Evolutionary conservation across 2,113 vertebrate species (phyloP).

Genomic region (Pelusios castaneus): DNA sequence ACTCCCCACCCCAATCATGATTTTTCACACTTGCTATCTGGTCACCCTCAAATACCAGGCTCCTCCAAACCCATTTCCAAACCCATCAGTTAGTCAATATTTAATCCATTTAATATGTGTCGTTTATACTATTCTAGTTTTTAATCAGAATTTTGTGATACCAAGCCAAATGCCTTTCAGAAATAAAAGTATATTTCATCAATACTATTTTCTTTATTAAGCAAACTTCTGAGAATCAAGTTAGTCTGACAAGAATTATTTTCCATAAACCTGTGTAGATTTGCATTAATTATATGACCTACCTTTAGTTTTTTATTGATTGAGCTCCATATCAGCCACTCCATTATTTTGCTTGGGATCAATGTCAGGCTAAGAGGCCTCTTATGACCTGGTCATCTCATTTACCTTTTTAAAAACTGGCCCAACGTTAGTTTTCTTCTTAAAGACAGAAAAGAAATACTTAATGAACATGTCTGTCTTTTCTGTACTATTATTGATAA

Average conservation of each 20-base stretch:
- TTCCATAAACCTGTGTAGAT: not conserved
- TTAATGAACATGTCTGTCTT: not conserved
- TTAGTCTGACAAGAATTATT: not conserved
- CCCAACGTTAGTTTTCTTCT: not conserved
- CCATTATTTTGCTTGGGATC: not conserved
- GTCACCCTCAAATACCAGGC: too few relatives aligned
- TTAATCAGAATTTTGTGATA: not conserved
- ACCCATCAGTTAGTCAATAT: not conserved
- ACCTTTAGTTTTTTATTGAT: not conserved
- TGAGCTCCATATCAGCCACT: not conserved
- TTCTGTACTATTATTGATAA: not conserved
- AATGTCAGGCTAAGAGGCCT: not conserved
- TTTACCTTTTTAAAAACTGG: not conserved
- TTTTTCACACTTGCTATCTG: too few relatives aligned
- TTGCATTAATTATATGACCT: not conserved
- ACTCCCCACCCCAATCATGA: too few relatives aligned
- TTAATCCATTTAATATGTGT: not conserved
- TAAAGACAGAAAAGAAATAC: not conserved
- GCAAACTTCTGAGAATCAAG: not conserved
- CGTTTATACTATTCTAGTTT: not conserved
- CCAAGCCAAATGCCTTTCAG: not conserved
- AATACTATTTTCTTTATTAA: not conserved
- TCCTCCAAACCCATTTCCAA: too few relatives aligned
- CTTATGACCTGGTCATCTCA: not conserved
- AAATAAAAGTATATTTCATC: not conserved